Evolutionary conservation across 2,888 invertebrate genomes (phyloP), one percentile per base, ranked within the genome.

Genomic region (Hypomecis atomaria): DNA sequence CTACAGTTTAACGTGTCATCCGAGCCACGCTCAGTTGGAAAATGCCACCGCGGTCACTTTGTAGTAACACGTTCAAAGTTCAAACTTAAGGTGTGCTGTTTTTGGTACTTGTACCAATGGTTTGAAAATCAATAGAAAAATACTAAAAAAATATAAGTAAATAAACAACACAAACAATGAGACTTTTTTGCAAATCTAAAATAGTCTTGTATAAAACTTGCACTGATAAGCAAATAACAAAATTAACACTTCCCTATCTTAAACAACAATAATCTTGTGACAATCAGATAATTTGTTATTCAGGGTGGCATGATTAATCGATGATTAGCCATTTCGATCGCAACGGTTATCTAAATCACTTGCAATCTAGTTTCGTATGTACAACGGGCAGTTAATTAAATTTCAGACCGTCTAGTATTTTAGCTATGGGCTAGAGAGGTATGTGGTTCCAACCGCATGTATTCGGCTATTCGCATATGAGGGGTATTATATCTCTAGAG

Each of bases 341-440:
- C 61, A 59, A 68, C 76, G 74, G 77, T 76, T 77, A 81, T 78
- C 75, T 75, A 77, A 84, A 78, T 77, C 80, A 75, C 74, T 72
- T 75, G 72, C 72, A 67, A 74, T 77, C 73, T 69, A 73, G 85
- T 74, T 75, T 75, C 72, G 70, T 65, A 59, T 54, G 64, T 60
- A 67, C 63, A 70, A 72, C 84, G 82, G 72, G 6, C 71, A 79
- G 88, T 87, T 89, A 89, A 89, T 90, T 89, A 89, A 88, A 88
- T 89, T 89, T 87, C 79, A 83, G 82, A 68, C 78, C 70, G 84
- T 83, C 84, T 88, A 88, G 85, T 79, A 86, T 89, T 84, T 82
- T 82, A 83, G 71, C 74, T 76, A 84, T 83, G 82, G 74, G 67
- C 72, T 62, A 53, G 66, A 62, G 62, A 71, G 59, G 67, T 67